These are phyloP conservation scores for Crocidura indochinensis DNA, from an alignment of 2,797 vertebrate species.

Conservation along the genomic window DNA sequence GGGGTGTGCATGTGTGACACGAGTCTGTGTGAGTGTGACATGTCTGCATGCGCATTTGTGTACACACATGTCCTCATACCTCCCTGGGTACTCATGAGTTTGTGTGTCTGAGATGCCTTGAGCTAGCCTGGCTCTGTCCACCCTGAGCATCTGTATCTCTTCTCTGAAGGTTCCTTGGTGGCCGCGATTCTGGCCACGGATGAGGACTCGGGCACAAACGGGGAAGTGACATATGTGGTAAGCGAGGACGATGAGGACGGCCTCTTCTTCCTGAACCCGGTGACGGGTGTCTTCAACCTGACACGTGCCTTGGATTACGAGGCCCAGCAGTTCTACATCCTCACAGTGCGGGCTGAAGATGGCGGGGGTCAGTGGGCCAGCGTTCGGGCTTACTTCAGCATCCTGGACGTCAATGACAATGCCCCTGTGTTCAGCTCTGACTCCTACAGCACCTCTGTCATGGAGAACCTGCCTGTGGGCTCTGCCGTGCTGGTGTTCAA, in stretches of 20 bases:
- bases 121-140: not conserved
- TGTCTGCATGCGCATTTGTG: too few species aligned
- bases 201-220: conserved; percentile 95
- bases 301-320: conserved; percentile 95
- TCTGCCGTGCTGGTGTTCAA: conserved; percentile 93
- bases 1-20: too few species aligned
- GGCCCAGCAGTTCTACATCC: conserved; percentile 95
- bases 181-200: conserved; percentile 97
- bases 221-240: conserved; percentile 96
- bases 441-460: conserved; percentile 94
- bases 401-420: conserved; percentile 97
- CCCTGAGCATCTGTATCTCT: not conserved
- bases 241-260: conserved; percentile 96
- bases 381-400: conserved; percentile 97
- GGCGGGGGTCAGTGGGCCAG: conserved; percentile 94
- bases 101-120: too few species aligned
- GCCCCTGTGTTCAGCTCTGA: conserved; percentile 92
- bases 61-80: too few species aligned
- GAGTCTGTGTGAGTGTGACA: too few species aligned
- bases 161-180: conserved; percentile 95
- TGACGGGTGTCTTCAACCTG: conserved; percentile 98
- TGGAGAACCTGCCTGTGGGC: conserved; percentile 94
- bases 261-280: conserved; percentile 95
- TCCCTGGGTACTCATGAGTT: too few species aligned
- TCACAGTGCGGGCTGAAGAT: conserved; percentile 94